Evolutionary conservation across 2,113 vertebrate species (phyloP).

Genomic region (Choloepus hoffmanni): DNA sequence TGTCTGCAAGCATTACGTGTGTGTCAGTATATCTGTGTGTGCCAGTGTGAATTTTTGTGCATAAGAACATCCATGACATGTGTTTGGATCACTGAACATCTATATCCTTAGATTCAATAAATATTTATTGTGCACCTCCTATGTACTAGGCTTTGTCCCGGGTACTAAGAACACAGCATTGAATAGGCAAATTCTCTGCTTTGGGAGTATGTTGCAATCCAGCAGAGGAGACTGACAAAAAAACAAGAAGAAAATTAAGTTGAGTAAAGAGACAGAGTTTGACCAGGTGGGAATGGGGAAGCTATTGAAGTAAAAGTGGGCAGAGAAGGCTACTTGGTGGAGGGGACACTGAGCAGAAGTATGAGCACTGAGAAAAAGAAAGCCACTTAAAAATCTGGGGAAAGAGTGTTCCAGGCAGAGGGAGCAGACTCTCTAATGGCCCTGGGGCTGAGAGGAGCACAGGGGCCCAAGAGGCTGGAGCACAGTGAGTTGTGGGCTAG

Average conservation of each 20-base stretch:
- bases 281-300: not conserved
- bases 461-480: not conserved
- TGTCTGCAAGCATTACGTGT: not conserved
- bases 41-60: not conserved
- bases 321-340: not conserved
- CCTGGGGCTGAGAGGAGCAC: not conserved
- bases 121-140: not conserved
- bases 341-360: not conserved
- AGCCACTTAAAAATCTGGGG: not conserved
- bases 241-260: not conserved
- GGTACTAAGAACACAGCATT: fast-evolving
- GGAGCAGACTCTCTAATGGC: not conserved
- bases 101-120: not conserved
- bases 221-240: not conserved
- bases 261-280: not conserved
- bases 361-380: not conserved
- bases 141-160: not conserved
- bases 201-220: not conserved
- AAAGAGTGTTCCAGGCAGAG: not conserved
- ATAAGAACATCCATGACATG: not conserved
- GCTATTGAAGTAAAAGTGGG: not conserved
- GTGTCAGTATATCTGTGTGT: not conserved
- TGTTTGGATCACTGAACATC: not conserved
- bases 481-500: not conserved
- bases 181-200: not conserved